Percentiles rank a stretch among this genome's conserved stretches.
Conservation (phyloP, 2,797 vertebrate species). For the Liasis olivaceus region DNA sequence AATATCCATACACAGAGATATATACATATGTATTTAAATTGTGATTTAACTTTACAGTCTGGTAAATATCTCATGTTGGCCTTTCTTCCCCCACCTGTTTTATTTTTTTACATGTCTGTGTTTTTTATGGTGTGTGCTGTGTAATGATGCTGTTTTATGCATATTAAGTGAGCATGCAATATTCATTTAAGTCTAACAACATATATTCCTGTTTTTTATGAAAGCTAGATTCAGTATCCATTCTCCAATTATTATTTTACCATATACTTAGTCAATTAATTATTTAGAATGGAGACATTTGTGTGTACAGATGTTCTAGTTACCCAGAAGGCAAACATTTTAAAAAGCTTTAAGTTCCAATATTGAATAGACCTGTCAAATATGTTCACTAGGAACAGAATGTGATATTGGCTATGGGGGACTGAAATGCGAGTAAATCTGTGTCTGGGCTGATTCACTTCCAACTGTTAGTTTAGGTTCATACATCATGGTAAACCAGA, state of each 20-base stretch:
- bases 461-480: neutral
- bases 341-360: slow-evolving; percentile 56
- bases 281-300: slow-evolving; percentile 38
- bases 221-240: slow-evolving; percentile 22
- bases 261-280: slow-evolving; percentile 39
- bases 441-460: neutral
- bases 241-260: slow-evolving; percentile 32
- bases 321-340: slow-evolving; percentile 37
- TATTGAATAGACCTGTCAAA: slow-evolving; percentile 53
- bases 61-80: neutral
- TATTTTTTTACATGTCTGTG: slow-evolving; percentile 13
- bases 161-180: slow-evolving; percentile 30
- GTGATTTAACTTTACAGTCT: slow-evolving; percentile 26
- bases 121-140: slow-evolving; percentile 26
- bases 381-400: slow-evolving; percentile 47
- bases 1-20: neutral
- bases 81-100: fast-evolving
- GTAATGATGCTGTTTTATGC: slow-evolving; percentile 14
- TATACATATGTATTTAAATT: slow-evolving; percentile 12
- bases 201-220: neutral
- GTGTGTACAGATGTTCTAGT: slow-evolving; percentile 40
- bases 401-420: slow-evolving; percentile 34
- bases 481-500: neutral
- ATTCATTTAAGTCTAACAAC: slow-evolving; percentile 8
- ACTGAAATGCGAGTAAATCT: neutral